phyloP scores from a whole-genome alignment of 1,140 invertebrate genomes.

The Calosoma granatense region DNA sequence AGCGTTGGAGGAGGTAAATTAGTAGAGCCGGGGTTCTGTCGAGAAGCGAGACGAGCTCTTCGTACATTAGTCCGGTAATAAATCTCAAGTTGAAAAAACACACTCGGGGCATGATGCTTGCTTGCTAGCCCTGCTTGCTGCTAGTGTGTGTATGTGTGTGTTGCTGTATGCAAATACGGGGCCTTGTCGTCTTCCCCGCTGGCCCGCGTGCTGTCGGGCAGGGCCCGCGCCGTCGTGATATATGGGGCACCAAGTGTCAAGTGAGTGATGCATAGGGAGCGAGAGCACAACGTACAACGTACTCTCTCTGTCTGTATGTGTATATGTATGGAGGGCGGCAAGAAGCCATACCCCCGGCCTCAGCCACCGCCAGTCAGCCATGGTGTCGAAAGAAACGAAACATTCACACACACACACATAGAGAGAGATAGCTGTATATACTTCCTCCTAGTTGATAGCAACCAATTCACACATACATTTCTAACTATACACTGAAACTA shows the following conservation, averaged over 20 bases:
- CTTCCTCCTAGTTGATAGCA: background rate
- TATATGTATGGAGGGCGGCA: background rate
- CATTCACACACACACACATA: constrained; percentile 1
- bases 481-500: no score
- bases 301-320: background rate
- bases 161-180: constrained; percentile 33
- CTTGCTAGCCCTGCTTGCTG: background rate
- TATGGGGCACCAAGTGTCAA: constrained; percentile 37
- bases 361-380: background rate
- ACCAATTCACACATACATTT: no score
- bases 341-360: background rate
- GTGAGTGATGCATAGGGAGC: constrained; percentile 36
- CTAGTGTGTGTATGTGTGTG: constrained; percentile 17
- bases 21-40: constrained; percentile 1
- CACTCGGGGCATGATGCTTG: constrained; percentile 16
- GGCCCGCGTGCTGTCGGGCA: constrained; percentile 8
- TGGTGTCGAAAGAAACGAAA: background rate
- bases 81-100: constrained; percentile 30
- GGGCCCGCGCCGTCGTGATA: constrained; percentile 26
- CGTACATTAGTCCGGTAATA: constrained; percentile 33
- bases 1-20: background rate
- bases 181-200: background rate
- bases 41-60: constrained; percentile 17
- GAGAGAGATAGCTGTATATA: background rate
- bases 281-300: constrained; percentile 3